Percentiles rank a stretch among this genome's conserved stretches.
Evolutionary conservation across 1,140 invertebrate genomes (phyloP).

Genomic region (Papilio aristodemus): DNA sequence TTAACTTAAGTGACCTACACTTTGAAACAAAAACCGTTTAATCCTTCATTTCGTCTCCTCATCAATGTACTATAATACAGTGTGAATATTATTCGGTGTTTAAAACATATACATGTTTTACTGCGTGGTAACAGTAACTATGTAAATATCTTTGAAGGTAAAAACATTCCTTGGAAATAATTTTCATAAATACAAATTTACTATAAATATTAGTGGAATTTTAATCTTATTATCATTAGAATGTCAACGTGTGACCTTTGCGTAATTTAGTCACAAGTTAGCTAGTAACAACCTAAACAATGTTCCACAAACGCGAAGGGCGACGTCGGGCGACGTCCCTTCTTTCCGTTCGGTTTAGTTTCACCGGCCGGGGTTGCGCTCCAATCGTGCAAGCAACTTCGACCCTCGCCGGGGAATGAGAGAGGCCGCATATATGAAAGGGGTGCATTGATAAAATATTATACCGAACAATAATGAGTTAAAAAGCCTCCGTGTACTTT

Average conservation of each 20-base stretch:
- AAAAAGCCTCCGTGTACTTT: neutral
- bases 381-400: neutral
- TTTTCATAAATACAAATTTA: too few species aligned
- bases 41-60: neutral
- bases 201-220: too few species aligned
- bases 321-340: neutral
- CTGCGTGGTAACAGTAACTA: neutral
- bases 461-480: slow-evolving; percentile 1
- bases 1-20: neutral
- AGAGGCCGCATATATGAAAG: slow-evolving; percentile 10
- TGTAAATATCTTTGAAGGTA: too few species aligned
- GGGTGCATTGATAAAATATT: slow-evolving; percentile 10
- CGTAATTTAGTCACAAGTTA: neutral
- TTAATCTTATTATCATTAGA: too few species aligned
- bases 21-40: neutral
- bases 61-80: neutral
- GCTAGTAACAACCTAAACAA: neutral
- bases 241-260: too few species aligned
- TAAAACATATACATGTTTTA: neutral
- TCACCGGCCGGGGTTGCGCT: neutral
- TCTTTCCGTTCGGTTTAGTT: slow-evolving; percentile 23
- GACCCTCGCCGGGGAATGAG: slow-evolving; percentile 1
- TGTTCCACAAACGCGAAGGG: neutral
- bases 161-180: too few species aligned
- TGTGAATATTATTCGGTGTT: neutral